Evolutionary conservation across 2,888 invertebrate species (phyloP).

Genomic region (Nephrotoma flavescens): DNA sequence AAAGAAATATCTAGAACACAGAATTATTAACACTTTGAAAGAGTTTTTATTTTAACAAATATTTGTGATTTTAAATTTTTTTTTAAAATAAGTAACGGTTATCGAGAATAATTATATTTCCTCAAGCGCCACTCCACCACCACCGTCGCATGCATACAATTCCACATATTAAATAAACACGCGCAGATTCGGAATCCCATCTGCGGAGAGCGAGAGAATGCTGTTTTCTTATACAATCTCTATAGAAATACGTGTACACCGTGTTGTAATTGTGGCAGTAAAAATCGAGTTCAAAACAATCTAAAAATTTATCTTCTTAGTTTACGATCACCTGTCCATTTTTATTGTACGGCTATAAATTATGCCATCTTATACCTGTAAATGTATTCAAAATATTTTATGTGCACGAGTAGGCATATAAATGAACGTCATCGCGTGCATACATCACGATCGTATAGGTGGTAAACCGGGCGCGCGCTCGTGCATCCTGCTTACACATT

Average conservation of each 20-base stretch:
- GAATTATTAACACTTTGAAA: background rate
- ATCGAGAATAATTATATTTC: background rate
- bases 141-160: background rate
- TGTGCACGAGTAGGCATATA: background rate
- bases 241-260: background rate
- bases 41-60: background rate
- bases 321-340: background rate
- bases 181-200: too few species aligned
- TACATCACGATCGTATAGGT: background rate
- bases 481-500: background rate
- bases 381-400: background rate
- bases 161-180: background rate
- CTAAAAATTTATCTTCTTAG: background rate
- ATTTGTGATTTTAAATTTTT: background rate
- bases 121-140: background rate
- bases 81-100: background rate
- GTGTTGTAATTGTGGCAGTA: background rate
- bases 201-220: too few species aligned
- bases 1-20: background rate
- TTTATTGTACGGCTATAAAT: background rate
- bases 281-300: background rate
- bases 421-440: background rate
- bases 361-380: background rate
- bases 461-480: background rate
- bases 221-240: too few species aligned